Percentiles rank a stretch among this genome's conserved stretches.
phyloP scores from a whole-genome alignment of 92 coral and sea anemone species.

The Blastomussa wellsi region DNA sequence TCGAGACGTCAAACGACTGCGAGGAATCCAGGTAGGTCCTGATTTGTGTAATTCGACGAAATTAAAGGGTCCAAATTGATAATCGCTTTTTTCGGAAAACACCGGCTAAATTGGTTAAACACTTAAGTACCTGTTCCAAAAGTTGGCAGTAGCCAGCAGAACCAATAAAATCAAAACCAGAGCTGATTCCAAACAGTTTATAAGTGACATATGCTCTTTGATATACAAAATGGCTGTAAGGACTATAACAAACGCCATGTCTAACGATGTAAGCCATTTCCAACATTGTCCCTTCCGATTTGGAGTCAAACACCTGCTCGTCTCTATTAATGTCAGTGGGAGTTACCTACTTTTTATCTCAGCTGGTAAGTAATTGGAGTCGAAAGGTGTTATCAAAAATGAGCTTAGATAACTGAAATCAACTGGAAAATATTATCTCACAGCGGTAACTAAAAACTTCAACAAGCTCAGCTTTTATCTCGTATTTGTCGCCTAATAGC shows the following conservation, averaged over 20 bases:
- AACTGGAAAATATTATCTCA: background rate
- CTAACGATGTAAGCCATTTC: background rate
- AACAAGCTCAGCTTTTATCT: background rate
- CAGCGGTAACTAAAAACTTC: background rate
- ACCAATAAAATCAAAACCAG: background rate
- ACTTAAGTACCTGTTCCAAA: background rate
- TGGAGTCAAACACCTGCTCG: background rate
- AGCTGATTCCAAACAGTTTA: background rate
- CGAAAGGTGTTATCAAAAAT: background rate
- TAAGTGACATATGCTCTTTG: background rate
- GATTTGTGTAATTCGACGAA: background rate
- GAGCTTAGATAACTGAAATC: background rate
- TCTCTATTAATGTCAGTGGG: background rate
- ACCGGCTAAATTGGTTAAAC: slow-evolving; percentile 1
- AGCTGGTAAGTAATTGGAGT: slow-evolving; percentile 1
- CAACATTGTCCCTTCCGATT: background rate
- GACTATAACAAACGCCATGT: background rate
- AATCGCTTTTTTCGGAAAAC: background rate
- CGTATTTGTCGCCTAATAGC: background rate
- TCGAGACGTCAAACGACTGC: background rate
- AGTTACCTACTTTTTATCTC: background rate
- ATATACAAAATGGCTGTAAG: background rate
- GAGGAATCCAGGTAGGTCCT: slow-evolving; percentile 1
- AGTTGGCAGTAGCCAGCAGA: background rate
- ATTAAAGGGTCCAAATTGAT: background rate